These are phyloP conservation scores for Collichthys lucidus DNA, from an alignment of 2,113 vertebrate species.

Conservation along the genomic window DNA sequence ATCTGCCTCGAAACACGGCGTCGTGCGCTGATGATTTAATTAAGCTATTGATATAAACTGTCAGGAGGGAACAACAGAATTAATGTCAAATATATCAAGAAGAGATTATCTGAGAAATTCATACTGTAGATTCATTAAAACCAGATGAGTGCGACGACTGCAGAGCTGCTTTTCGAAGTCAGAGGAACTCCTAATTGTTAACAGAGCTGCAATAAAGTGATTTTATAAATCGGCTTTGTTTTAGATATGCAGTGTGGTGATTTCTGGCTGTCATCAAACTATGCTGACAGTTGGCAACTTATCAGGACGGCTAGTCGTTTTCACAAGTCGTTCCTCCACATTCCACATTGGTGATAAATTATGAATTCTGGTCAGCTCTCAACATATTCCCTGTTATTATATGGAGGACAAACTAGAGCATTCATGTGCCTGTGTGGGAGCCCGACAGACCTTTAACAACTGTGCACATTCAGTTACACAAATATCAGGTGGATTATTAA, in stretches of 20 bases:
- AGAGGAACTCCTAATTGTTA: not conserved
- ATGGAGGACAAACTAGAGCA: not conserved
- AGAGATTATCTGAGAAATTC: not conserved
- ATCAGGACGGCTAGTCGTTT: slow-evolving; percentile 30
- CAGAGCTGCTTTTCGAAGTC: not conserved
- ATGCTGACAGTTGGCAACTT: slow-evolving; percentile 26
- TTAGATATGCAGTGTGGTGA: slow-evolving; percentile 1
- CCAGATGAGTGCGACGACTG: not conserved
- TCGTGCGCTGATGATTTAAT: not conserved
- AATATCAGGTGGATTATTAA: slow-evolving; percentile 27
- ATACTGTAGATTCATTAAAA: slow-evolving; percentile 10
- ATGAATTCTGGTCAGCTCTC: slow-evolving; percentile 12
- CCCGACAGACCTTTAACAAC: not conserved
- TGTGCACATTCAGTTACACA: slow-evolving; percentile 18
- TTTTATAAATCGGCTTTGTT: not conserved
- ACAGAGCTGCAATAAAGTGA: slow-evolving; percentile 5
- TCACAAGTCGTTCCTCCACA: not conserved
- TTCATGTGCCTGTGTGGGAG: slow-evolving; percentile 8
- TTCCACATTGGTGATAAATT: slow-evolving; percentile 24
- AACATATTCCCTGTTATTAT: slow-evolving; percentile 28
- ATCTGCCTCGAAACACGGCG: slow-evolving; percentile 6
- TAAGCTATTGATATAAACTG: slow-evolving; percentile 12
- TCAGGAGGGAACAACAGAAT: not conserved
- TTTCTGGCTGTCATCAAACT: slow-evolving; percentile 23
- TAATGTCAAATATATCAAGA: slow-evolving; percentile 2